Base-by-base conservation (phyloP, 2,113 vertebrate species). In the Gopherus evgoodei region DNA sequence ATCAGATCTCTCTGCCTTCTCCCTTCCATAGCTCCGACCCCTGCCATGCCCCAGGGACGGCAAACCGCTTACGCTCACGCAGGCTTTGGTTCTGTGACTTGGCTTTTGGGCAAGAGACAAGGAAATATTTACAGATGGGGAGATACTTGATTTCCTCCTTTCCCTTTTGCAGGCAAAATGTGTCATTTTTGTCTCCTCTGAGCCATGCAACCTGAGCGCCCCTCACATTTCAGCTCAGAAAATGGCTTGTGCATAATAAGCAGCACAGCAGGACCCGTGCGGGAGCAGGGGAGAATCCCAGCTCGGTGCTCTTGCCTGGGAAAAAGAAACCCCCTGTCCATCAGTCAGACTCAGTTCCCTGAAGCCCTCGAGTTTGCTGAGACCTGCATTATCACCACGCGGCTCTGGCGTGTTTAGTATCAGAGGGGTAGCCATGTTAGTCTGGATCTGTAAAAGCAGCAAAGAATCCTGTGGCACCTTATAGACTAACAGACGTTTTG, bases 331-430 rank as follows among this genome's bases (percentile, higher is more conserved):
- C 22, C 4, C 8, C 25, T 35, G 4, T 4, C 86, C 75, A 2
- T 31, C 35, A 35, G 25, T 81, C 62, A 81, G 84, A 47, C 62
- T 50, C 88, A 75, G 79, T 72, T 94, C 88, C 93, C 72, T 13
- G 80, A 87, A 96, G 56, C 91, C 89, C 92, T 62, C 0, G 0
- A 24, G 29, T 89, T 88, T 95, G 91, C 96, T 3, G 59, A 91
- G 83, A 89, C 21, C 88, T 4, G 25, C 79, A 6, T 96, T 91
- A 93, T 84, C 92, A 4, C 52, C 25, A 13, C 29, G 82, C 82
- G 0, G 44, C 53, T 65, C 35, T 14, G 0, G 47, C 38, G 38
- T 38, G 38, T 38, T 38, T 38, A 38, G 38, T 38, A 38, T 38
- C 38, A 38, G 38, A 38, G 38, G 38, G 38, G 38, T 38, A 38